These are phyloP conservation scores for Halocynthia roretzi DNA, from an alignment of 23 tunicate species.

Conservation along the genomic window DNA sequence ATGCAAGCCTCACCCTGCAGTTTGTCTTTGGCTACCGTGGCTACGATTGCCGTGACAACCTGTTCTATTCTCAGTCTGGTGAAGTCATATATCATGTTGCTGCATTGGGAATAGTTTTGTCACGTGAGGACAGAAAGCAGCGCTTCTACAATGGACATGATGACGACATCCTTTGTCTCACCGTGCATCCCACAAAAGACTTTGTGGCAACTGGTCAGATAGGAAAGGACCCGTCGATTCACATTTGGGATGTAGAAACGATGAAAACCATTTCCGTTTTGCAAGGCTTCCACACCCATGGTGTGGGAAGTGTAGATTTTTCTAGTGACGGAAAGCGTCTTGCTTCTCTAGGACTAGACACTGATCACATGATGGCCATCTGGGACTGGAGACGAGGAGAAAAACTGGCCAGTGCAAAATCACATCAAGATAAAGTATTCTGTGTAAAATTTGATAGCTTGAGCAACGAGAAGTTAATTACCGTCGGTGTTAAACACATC, in stretches of 20 bases:
- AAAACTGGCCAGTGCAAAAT: slow-evolving; percentile 68
- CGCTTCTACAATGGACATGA: slow-evolving; percentile 88
- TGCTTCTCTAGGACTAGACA: slow-evolving; percentile 87
- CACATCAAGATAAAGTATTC: slow-evolving; percentile 89
- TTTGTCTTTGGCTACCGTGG: slow-evolving; percentile 89
- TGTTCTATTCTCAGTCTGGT: slow-evolving; percentile 73
- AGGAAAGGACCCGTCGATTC: slow-evolving; percentile 73
- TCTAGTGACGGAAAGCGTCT: slow-evolving; percentile 89
- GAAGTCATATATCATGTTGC: slow-evolving; percentile 91
- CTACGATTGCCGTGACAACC: slow-evolving; percentile 95
- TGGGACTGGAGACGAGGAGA: slow-evolving; percentile 98
- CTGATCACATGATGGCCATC: slow-evolving; percentile 89
- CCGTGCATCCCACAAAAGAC: slow-evolving; percentile 81
- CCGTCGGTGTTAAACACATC: slow-evolving; percentile 91
- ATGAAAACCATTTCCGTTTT: slow-evolving; percentile 66
- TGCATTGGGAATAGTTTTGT: slow-evolving; percentile 70
- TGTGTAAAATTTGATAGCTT: slow-evolving; percentile 39
- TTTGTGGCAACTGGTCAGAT: slow-evolving; percentile 94
- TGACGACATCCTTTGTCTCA: slow-evolving; percentile 88
- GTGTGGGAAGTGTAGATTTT: slow-evolving; percentile 77
- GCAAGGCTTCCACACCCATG: slow-evolving; percentile 83
- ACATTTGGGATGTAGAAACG: slow-evolving; percentile 73
- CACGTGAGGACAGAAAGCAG: slow-evolving; percentile 38
- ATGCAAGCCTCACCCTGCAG: slow-evolving; percentile 52
- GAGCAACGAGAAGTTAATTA: slow-evolving; percentile 53